phyloP scores from a whole-genome alignment of 2,797 vertebrate genomes.

The Acomys russatus region DNA sequence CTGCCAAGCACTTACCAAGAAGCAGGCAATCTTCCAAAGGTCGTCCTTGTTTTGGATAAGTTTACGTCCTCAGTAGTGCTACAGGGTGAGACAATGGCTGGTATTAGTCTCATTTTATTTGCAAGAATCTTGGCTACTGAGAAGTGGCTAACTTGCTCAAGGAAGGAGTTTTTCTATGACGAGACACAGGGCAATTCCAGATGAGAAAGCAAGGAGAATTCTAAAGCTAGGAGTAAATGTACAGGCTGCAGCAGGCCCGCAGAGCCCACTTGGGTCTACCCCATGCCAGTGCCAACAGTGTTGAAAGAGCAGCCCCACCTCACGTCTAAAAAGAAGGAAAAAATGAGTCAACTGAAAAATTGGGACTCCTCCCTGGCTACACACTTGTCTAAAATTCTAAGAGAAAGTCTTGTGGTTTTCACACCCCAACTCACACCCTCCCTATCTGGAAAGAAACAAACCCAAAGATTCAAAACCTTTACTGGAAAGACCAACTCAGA shows the following conservation, averaged over 20 bases:
- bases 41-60: background rate
- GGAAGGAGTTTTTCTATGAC: background rate
- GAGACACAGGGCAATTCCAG: background rate
- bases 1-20: background rate
- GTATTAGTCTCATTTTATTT: background rate
- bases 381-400: background rate
- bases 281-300: rapidly evolving
- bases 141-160: background rate
- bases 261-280: rapidly evolving
- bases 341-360: background rate
- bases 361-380: background rate
- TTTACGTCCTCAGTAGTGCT: background rate
- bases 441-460: background rate
- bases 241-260: rapidly evolving
- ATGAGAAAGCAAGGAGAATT: background rate
- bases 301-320: background rate
- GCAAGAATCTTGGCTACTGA: background rate
- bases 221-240: background rate
- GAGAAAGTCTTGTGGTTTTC: too few species aligned
- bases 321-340: background rate
- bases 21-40: background rate
- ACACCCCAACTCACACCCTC: rapidly evolving
- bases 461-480: background rate
- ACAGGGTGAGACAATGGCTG: background rate
- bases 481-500: background rate